Evolutionary conservation across 37 sponge, comb jelly and placozoan genomes (phyloP), one percentile per base, ranked within the genome.

Genomic region (Halichondria panicea): DNA sequence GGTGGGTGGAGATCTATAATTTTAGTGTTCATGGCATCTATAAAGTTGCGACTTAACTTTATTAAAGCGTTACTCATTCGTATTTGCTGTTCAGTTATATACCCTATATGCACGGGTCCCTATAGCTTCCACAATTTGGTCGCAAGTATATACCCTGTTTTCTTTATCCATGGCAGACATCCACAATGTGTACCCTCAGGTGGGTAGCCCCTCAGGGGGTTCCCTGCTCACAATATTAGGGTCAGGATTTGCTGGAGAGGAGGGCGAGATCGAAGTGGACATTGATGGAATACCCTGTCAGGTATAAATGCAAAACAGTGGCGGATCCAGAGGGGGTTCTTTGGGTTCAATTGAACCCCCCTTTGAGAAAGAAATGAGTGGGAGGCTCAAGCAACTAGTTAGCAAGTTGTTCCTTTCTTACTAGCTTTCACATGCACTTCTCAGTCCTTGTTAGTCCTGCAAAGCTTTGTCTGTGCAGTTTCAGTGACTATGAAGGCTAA

Each of bases 271-370:
- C 30, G 69, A 53, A 32, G 80, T 89, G 44, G 90, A 83, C 61
- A 48, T 89, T 19, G 90, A 79, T 67, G 80, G 90, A 34, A 68
- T 79, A 15, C 80, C 84, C 13, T 89, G 90, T 76, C 56, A 78
- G 43, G 76, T 58, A 24, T 48, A 18, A 48, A 48, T 48, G 52
- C 15, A 15, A 48, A 48, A 48, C 52, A n/a, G n/a, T n/a, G n/a
- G n/a, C n/a, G n/a, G n/a, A n/a, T n/a, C n/a, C n/a, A n/a, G n/a
- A n/a, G n/a, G n/a, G n/a, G n/a, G n/a, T n/a, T n/a, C n/a, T n/a
- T n/a, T n/a, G n/a, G n/a, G n/a, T n/a, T n/a, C n/a, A n/a, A n/a
- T n/a, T n/a, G n/a, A n/a, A n/a, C n/a, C n/a, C n/a, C n/a, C n/a
- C n/a, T n/a, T n/a, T n/a, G n/a, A n/a, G n/a, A n/a, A n/a, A n/a